Conservation (phyloP, 1,140 invertebrate species). For the Vollenhovia emeryi region DNA sequence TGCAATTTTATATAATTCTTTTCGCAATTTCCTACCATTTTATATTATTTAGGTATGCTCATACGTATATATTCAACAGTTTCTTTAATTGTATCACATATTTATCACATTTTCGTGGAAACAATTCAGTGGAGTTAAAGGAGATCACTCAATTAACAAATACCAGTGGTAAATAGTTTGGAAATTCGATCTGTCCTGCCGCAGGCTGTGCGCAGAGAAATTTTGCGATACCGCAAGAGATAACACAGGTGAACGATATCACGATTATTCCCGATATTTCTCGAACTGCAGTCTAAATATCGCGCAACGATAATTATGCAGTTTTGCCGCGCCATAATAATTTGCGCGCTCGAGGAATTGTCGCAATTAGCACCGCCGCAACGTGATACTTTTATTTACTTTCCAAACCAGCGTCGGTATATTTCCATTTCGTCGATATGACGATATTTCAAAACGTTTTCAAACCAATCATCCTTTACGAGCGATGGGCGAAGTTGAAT, state of each 20-base stretch:
- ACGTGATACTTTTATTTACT: slow-evolving; percentile 66
- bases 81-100: background rate
- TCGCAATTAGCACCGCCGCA: slow-evolving; percentile 62
- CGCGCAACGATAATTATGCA: slow-evolving; percentile 66
- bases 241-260: slow-evolving; percentile 69
- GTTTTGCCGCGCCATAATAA: slow-evolving; percentile 62
- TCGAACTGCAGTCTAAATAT: slow-evolving; percentile 65
- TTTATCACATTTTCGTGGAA: background rate
- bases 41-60: background rate
- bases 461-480: slow-evolving; percentile 48
- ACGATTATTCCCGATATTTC: slow-evolving; percentile 70
- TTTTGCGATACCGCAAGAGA: slow-evolving; percentile 54
- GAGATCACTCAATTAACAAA: slow-evolving; percentile 36
- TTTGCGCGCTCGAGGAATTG: slow-evolving; percentile 68
- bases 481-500: slow-evolving; percentile 25
- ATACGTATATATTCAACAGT: slow-evolving; percentile 6
- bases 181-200: slow-evolving; percentile 4
- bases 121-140: slow-evolving; percentile 42
- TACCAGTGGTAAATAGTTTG: slow-evolving; percentile 42
- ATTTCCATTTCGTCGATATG: slow-evolving; percentile 29
- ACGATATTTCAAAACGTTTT: slow-evolving; percentile 42
- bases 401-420: background rate
- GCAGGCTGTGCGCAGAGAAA: background rate
- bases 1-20: background rate
- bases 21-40: background rate